Evolutionary conservation across 2,113 vertebrate genomes (phyloP).

Genomic region (Macquaria australasica): DNA sequence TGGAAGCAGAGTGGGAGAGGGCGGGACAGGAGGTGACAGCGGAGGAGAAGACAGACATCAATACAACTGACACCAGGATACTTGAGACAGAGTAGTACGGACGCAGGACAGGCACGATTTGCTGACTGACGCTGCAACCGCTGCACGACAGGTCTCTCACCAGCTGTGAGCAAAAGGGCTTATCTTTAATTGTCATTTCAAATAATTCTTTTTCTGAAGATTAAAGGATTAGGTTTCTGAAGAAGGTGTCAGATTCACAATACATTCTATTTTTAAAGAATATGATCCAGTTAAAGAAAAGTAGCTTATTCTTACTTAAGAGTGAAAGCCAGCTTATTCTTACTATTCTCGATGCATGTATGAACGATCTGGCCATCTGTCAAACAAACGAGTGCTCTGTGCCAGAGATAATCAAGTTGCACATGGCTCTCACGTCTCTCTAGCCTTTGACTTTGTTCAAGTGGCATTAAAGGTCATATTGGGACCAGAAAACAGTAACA

Average conservation of each 20-base stretch:
- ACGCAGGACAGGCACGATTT: background rate
- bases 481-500: background rate
- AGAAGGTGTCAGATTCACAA: background rate
- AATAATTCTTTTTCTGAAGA: background rate
- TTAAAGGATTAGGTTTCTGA: background rate
- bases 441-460: conserved; percentile 3
- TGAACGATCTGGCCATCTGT: conserved; percentile 16
- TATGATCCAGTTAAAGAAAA: background rate
- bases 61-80: conserved; percentile 40
- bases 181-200: conserved; percentile 8
- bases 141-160: background rate
- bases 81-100: conserved; percentile 37
- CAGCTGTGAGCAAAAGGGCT: background rate
- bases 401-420: conserved; percentile 12
- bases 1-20: background rate
- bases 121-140: background rate
- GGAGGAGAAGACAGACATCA: conserved; percentile 33
- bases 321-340: conserved; percentile 9
- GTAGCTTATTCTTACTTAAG: background rate
- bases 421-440: background rate
- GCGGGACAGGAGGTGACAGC: background rate
- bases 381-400: conserved; percentile 2
- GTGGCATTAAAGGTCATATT: background rate
- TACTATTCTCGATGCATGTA: conserved; percentile 8
- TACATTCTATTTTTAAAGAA: conserved; percentile 18